Evolutionary conservation across 1,140 invertebrate genomes (phyloP).

Genomic region (Dysdera silvatica): DNA sequence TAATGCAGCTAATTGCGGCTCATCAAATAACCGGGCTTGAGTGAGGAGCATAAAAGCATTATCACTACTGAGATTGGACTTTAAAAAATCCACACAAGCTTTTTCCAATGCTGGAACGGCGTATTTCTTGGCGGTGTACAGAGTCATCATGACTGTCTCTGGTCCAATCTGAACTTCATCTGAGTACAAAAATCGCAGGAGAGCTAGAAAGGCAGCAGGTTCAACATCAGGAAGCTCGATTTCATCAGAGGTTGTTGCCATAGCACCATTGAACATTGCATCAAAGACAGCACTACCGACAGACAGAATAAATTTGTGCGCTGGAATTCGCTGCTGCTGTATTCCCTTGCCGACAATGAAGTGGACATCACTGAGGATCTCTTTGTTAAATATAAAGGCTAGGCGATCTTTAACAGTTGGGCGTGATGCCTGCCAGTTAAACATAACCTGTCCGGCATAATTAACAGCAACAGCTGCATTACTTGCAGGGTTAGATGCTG

Average conservation of each 20-base stretch:
- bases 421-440: slow-evolving; percentile 53
- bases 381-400: slow-evolving; percentile 70
- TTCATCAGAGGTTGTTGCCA: slow-evolving; percentile 48
- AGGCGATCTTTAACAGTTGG: slow-evolving; percentile 66
- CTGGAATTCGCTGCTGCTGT: slow-evolving; percentile 63
- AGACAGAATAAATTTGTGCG: slow-evolving; percentile 74
- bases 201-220: slow-evolving; percentile 62
- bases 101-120: slow-evolving; percentile 71
- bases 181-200: slow-evolving; percentile 67
- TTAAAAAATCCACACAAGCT: slow-evolving; percentile 76
- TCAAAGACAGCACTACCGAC: slow-evolving; percentile 77
- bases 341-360: slow-evolving; percentile 64
- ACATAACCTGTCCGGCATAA: slow-evolving; percentile 30
- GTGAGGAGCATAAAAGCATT: slow-evolving; percentile 79
- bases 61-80: slow-evolving; percentile 66
- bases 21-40: slow-evolving; percentile 70
- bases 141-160: slow-evolving; percentile 76
- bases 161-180: slow-evolving; percentile 78
- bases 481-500: neutral
- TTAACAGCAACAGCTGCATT: slow-evolving; percentile 3
- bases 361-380: slow-evolving; percentile 68
- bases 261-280: slow-evolving; percentile 74
- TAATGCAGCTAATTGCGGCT: slow-evolving; percentile 64
- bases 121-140: slow-evolving; percentile 83
- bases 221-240: slow-evolving; percentile 78